These are phyloP conservation scores for Ivindomyrus marchei DNA, from an alignment of 2,113 vertebrate species.

Conservation along the genomic window DNA sequence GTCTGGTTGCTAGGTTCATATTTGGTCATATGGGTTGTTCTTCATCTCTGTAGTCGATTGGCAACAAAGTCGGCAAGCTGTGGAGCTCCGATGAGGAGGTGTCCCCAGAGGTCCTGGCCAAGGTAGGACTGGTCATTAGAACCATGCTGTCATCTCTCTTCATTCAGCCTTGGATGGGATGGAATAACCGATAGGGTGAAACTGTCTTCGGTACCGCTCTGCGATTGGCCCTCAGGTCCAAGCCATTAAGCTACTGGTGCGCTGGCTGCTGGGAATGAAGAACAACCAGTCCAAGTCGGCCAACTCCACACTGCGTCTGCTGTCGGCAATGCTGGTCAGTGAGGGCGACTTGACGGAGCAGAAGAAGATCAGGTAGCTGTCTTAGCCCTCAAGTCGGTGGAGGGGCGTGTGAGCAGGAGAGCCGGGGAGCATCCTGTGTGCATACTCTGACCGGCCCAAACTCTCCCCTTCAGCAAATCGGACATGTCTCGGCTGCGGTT, in stretches of 20 bases:
- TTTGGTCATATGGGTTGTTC: not conserved
- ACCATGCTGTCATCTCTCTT: not conserved
- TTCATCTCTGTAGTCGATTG: slow-evolving; percentile 72
- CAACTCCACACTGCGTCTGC: slow-evolving; percentile 90
- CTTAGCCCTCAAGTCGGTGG: not conserved
- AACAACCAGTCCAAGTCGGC: slow-evolving; percentile 98
- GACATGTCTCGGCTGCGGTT: slow-evolving; percentile 98
- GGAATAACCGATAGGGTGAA: not conserved
- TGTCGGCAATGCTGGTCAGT: slow-evolving; percentile 95
- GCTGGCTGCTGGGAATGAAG: slow-evolving; percentile 97
- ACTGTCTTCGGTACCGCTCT: not conserved
- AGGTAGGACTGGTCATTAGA: slow-evolving; percentile 57
- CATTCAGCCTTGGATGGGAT: not conserved
- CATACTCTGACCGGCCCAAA: slow-evolving; percentile 2
- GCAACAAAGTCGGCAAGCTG: slow-evolving; percentile 94
- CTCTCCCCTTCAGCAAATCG: slow-evolving; percentile 77
- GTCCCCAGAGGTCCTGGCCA: slow-evolving; percentile 92
- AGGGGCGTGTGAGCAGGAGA: not conserved
- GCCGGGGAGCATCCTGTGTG: not conserved
- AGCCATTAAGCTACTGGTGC: slow-evolving; percentile 93
- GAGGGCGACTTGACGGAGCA: slow-evolving; percentile 97
- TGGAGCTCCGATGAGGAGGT: slow-evolving; percentile 97
- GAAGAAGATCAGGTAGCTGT: slow-evolving; percentile 85
- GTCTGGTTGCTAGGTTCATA: slow-evolving; percentile 1
- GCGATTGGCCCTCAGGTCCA: slow-evolving; percentile 71